Base-by-base conservation (phyloP, 2,888 invertebrate genomes). In the Tetragonisca angustula region DNA sequence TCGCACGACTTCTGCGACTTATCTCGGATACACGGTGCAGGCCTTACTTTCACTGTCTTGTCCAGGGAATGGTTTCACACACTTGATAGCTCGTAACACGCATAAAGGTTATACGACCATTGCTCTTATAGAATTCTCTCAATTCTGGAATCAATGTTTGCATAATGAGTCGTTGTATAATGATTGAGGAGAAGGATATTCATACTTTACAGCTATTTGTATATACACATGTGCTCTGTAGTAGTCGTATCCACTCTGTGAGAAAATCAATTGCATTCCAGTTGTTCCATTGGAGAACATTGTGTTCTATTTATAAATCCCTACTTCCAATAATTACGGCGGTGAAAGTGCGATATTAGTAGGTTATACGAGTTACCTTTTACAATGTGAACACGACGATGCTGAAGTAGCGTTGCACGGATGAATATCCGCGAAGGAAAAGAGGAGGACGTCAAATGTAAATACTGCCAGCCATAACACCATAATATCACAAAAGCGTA, bases 401-500 rank as follows among this genome's bases (percentile, higher is more conserved):
- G 50, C 9, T 17, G 76, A n/a, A 32, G 76, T 52, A 19, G 9
- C 54, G 9, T 69, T 54, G 83, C 78, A 76, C 54, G 52, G 36
- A 27, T 27, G 62, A 49, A 19, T 43, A 68, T 76, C 32, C 84
- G 43, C 24, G 13, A 52, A 59, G 15, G 56, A 32, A 17, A 32
- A 32, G 36, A 19, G 17, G n/a, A 59, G 19, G 64, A 49, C 15
- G 50, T 76, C 62, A 49, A 32, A 54, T 36, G 64, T 32, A 32
- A 64, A 54, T 17, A 43, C 17, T 50, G 52, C 27, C 61, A 61
- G n/a, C 64, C 69, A 69, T 74, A 76, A 84, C 80, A 76, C 79
- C 80, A 84, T 85, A 84, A 79, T 84, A 73, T 65, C 73, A 24
- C 62, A 15, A 36, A 50, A 73, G 50, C 61, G 17, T 32, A 9